Conservation (phyloP, 2,888 invertebrate species). For the Drosophila merina region DNA sequence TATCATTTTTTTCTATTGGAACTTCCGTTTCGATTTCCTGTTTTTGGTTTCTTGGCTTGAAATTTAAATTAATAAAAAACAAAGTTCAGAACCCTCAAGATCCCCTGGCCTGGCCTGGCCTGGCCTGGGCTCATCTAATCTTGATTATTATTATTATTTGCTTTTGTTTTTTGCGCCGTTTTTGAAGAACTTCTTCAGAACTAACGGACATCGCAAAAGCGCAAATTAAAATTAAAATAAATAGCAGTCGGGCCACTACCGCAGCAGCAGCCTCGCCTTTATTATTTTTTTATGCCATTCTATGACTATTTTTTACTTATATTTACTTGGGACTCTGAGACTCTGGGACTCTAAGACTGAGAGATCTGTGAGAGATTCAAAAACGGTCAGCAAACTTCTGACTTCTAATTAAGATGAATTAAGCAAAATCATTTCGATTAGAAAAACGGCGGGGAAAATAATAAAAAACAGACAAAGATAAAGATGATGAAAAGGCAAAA, state of each 20-base stretch:
- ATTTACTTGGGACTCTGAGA: constrained; percentile 26
- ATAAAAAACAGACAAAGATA: not conserved
- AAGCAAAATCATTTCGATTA: constrained; percentile 80
- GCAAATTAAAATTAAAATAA: constrained; percentile 54
- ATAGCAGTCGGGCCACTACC: constrained; percentile 27
- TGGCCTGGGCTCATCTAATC: constrained; percentile 6
- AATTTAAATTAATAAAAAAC: not conserved
- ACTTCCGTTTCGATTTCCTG: constrained; percentile 18
- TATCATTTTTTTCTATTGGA: not conserved
- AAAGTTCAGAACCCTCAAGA: constrained; percentile 4
- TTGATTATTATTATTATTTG: constrained; percentile 20
- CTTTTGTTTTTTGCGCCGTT: constrained; percentile 10
- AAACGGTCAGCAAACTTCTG: constrained; percentile 62
- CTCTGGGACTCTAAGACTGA: constrained; percentile 13
- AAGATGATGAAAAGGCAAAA: constrained; percentile 9
- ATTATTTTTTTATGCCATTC: constrained; percentile 11
- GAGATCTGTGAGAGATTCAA: constrained; percentile 12
- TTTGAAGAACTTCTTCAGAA: constrained; percentile 42
- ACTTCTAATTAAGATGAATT: constrained; percentile 80
- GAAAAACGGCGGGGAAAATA: constrained; percentile 36
- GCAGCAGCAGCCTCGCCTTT: constrained; percentile 7
- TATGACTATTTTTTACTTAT: constrained; percentile 40
- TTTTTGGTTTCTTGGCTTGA: not conserved
- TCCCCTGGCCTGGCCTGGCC: not conserved
- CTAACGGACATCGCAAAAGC: constrained; percentile 55